Percentiles rank a stretch among this genome's conserved stretches.
These are phyloP conservation scores for Scrobipalpa atriplicella DNA, from an alignment of 2,888 invertebrate species.

Conservation along the genomic window DNA sequence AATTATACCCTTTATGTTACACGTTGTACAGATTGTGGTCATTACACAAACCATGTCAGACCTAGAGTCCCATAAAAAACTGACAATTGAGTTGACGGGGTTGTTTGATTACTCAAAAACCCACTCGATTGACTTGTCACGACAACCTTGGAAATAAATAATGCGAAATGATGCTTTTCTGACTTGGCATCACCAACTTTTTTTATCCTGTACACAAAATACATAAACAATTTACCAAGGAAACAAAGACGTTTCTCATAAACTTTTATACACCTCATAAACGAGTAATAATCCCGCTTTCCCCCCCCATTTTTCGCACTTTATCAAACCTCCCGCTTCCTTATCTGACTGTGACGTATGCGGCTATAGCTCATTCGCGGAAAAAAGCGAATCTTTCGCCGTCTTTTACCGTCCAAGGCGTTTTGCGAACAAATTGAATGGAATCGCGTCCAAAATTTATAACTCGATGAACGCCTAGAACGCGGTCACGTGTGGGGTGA, in stretches of 20 bases:
- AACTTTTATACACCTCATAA: constrained; percentile 13
- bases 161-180: no score
- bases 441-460: constrained; percentile 38
- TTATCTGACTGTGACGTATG: constrained; percentile 19
- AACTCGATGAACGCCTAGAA: constrained; percentile 47
- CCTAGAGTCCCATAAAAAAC: no score
- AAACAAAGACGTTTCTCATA: not conserved
- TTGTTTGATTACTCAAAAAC: no score
- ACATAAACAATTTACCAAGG: not conserved
- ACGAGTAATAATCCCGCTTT: not conserved
- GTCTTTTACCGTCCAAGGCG: constrained; percentile 26
- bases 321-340: constrained; percentile 15
- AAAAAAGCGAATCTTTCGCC: constrained; percentile 27
- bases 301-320: constrained; percentile 18
- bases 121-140: no score
- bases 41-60: no score
- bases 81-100: no score
- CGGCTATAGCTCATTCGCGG: constrained; percentile 21
- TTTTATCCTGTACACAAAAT: not conserved
- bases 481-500: constrained; percentile 50
- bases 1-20: no score
- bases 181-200: no score
- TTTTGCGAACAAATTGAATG: constrained; percentile 33
- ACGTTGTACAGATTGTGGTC: no score
- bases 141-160: no score